phyloP scores from a whole-genome alignment of 2,797 vertebrate species.

The Poeciliopsis paucimaculata region DNA sequence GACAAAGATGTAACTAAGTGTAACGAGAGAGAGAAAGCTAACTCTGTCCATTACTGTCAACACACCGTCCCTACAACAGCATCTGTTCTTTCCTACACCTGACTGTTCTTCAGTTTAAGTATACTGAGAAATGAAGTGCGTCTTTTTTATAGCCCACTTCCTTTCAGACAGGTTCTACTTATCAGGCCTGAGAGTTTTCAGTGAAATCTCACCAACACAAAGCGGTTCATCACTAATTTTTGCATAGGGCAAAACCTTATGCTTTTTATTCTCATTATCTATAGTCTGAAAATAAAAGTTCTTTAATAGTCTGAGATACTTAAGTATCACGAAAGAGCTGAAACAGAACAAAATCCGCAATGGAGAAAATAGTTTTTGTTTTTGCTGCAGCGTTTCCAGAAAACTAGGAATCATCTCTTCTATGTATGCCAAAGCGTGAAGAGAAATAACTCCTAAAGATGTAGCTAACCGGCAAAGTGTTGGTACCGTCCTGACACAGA shows the following conservation, averaged over 20 bases:
- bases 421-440: background rate
- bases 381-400: background rate
- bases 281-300: background rate
- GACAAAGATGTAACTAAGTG: background rate
- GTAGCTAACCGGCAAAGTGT: background rate
- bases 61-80: background rate
- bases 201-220: background rate
- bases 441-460: background rate
- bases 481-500: background rate
- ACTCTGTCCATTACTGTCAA: background rate
- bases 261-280: background rate
- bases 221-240: background rate
- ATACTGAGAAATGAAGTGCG: background rate
- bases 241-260: too few species aligned
- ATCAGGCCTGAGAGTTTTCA: background rate
- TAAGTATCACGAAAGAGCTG: background rate
- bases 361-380: background rate
- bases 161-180: background rate
- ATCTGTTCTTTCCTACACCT: background rate
- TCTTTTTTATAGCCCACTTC: background rate
- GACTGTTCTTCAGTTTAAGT: background rate
- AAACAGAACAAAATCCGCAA: background rate
- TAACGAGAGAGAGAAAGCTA: background rate
- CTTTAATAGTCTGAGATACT: background rate
- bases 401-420: background rate